These are phyloP conservation scores for Echeneis naucrates DNA, from an alignment of 2,797 vertebrate species.

Conservation along the genomic window DNA sequence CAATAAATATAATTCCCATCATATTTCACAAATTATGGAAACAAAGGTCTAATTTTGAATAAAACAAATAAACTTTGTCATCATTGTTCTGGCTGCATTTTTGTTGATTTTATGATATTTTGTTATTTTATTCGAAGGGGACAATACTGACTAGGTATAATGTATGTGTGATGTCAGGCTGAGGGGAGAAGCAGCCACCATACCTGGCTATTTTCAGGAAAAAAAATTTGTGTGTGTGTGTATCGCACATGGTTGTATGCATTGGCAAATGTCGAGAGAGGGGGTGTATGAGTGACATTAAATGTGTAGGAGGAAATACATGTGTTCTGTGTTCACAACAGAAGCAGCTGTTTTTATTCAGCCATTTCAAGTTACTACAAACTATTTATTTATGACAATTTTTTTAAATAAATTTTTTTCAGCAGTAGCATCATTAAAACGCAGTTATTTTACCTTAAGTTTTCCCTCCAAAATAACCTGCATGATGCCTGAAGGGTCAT, in stretches of 20 bases:
- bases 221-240: too few species aligned
- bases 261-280: too few species aligned
- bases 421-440: not conserved
- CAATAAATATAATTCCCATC: not conserved
- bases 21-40: too few species aligned
- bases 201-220: not conserved
- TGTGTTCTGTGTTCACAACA: too few species aligned
- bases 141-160: too few species aligned
- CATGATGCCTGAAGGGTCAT: not conserved
- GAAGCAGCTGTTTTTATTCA: not conserved
- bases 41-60: too few species aligned
- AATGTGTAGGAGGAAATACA: not conserved
- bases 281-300: not conserved
- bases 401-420: too few species aligned
- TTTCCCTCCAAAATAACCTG: not conserved
- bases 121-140: too few species aligned
- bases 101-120: too few species aligned
- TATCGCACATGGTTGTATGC: too few species aligned
- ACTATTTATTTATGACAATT: not conserved
- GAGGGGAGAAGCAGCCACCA: not conserved
- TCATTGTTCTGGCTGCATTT: too few species aligned
- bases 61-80: too few species aligned
- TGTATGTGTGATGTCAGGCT: not conserved
- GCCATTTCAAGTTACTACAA: not conserved
- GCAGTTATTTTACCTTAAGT: not conserved